A percentile compares a stretch with the other conserved stretches of the same genome.
These are phyloP conservation scores for Polyploca ridens DNA, from an alignment of 2,888 invertebrate species.

Conservation along the genomic window DNA sequence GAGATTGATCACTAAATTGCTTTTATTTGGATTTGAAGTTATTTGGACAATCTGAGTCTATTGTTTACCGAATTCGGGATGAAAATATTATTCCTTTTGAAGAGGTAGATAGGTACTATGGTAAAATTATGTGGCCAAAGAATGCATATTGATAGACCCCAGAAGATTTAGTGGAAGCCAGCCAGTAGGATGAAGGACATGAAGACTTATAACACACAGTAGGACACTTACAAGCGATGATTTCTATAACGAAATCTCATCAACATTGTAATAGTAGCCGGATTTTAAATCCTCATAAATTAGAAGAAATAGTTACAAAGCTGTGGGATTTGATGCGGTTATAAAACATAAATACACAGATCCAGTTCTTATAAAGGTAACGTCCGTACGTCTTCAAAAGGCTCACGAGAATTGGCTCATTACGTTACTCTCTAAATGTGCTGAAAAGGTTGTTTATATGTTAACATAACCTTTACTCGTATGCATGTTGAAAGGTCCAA, in stretches of 20 bases:
- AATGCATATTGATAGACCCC: no score
- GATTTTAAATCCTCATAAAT: not conserved
- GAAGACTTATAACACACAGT: no score
- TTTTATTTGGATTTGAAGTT: not conserved
- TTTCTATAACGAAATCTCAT: no score
- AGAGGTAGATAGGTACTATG: no score
- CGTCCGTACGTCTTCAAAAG: not conserved
- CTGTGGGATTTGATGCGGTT: not conserved
- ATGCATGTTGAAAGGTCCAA: conserved; percentile 7
- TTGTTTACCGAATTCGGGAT: no score
- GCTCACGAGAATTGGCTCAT: not conserved
- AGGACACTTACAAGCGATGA: no score
- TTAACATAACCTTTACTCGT: conserved; percentile 9
- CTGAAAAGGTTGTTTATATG: conserved; percentile 9
- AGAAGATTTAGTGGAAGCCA: no score
- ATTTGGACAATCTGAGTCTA: not conserved
- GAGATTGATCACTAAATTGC: not conserved
- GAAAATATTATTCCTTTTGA: no score
- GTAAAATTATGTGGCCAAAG: no score
- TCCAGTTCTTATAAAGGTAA: not conserved
- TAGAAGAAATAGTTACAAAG: no score
- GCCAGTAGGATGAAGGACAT: no score
- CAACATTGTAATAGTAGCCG: no score
- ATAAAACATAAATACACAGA: not conserved
- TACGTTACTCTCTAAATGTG: conserved; percentile 2